Conservation (phyloP, 2,113 vertebrate species). For the Prionailurus viverrinus region DNA sequence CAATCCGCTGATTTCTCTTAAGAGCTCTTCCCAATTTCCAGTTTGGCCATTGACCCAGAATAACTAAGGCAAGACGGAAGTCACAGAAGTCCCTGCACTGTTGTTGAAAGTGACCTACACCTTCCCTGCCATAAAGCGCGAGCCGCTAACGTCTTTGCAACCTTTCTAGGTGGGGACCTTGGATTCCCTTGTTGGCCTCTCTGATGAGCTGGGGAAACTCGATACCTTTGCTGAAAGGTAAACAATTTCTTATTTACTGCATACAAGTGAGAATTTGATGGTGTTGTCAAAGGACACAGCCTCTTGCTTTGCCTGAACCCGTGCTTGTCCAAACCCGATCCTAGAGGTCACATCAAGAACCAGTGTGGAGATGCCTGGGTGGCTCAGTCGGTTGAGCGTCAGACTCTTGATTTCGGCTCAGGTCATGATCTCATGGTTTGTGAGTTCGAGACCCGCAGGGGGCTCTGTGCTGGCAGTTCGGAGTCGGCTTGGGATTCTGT, state of each 20-base stretch:
- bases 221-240: conserved; percentile 96
- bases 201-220: conserved; percentile 95
- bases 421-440: no score
- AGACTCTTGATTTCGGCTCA: no score
- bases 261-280: conserved; percentile 82
- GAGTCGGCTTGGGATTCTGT: no score
- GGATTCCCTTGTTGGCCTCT: conserved; percentile 94
- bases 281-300: conserved; percentile 81
- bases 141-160: conserved; percentile 72
- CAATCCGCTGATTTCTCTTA: not conserved
- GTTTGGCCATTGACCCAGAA: not conserved
- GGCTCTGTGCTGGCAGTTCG: no score
- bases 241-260: conserved; percentile 89
- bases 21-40: not conserved
- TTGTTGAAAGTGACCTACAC: not conserved
- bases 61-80: no score
- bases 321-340: conserved; percentile 52
- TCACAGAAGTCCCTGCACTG: not conserved
- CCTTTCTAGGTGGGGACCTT: conserved; percentile 93
- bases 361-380: not conserved
- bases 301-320: conserved; percentile 79
- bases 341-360: conserved; percentile 38
- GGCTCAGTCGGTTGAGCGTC: no score
- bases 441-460: no score
- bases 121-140: not conserved